A percentile compares a stretch with the other conserved stretches of the same genome.
Evolutionary conservation across 2,888 invertebrate genomes (phyloP).

Genomic region (Lepetodrilus schrolli): DNA sequence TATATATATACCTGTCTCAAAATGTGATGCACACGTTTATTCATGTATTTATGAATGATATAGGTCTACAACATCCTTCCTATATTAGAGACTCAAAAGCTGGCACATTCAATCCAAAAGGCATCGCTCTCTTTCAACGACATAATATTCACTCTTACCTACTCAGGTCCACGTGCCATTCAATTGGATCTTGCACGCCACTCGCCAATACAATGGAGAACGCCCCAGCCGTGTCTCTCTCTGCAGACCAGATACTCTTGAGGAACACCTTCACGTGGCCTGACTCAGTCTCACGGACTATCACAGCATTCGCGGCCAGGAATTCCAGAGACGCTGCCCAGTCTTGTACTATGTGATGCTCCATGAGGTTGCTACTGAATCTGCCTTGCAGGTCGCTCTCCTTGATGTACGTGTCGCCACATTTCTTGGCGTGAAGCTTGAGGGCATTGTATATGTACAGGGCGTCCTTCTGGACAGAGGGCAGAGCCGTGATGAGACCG

Average conservation of each 20-base stretch:
- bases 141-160: too few relatives aligned
- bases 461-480: conserved; percentile 56
- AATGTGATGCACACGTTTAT: too few relatives aligned
- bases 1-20: too few relatives aligned
- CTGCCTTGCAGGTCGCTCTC: conserved; percentile 16
- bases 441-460: conserved; percentile 66
- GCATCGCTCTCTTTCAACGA: too few relatives aligned
- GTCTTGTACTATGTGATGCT: conserved; percentile 33
- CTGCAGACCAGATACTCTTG: conserved; percentile 57
- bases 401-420: conserved; percentile 59
- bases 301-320: conserved; percentile 52
- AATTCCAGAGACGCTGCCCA: conserved; percentile 56
- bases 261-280: conserved; percentile 49
- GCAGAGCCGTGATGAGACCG: conserved; percentile 47
- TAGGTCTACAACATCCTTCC: too few relatives aligned
- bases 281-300: conserved; percentile 43
- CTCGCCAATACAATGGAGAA: conserved; percentile 44
- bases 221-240: conserved; percentile 53
- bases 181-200: conserved; percentile 40
- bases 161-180: conserved; percentile 54
- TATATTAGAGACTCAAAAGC: too few relatives aligned
- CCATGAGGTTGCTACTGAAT: neutral
- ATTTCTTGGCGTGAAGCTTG: conserved; percentile 53
- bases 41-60: too few relatives aligned
- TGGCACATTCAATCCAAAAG: too few relatives aligned